These are phyloP conservation scores for Podarcis muralis DNA, from an alignment of 2,113 vertebrate species.

Conservation along the genomic window DNA sequence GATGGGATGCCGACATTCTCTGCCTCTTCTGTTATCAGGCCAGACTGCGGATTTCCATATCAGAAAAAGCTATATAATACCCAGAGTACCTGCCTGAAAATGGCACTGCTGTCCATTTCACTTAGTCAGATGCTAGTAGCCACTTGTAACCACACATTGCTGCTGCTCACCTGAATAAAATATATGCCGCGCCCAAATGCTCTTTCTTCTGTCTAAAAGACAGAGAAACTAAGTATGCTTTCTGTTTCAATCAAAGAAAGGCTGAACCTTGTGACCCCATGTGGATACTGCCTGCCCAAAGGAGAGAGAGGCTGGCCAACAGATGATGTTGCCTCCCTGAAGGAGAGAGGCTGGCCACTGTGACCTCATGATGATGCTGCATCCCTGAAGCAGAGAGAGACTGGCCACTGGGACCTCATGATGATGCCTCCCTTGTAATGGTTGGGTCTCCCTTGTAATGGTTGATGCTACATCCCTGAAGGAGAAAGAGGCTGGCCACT, in stretches of 20 bases:
- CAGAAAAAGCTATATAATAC: background rate
- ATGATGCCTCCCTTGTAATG: too few species aligned
- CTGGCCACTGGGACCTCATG: too few species aligned
- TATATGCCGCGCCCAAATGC: background rate
- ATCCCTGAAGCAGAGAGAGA: background rate
- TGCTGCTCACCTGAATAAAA: background rate
- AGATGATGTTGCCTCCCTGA: background rate
- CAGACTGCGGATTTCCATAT: background rate
- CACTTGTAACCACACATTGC: background rate
- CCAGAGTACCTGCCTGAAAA: background rate
- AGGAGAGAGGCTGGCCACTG: background rate
- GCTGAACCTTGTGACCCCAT: too few species aligned
- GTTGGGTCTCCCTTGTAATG: too few species aligned
- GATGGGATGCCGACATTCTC: background rate
- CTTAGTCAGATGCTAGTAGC: background rate
- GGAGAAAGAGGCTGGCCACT: too few species aligned
- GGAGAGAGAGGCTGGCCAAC: background rate
- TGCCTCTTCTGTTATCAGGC: background rate
- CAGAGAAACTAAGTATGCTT: background rate
- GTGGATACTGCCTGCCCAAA: background rate
- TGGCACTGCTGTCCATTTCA: background rate
- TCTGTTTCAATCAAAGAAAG: too few species aligned
- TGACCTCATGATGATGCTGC: background rate
- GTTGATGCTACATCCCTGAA: too few species aligned
- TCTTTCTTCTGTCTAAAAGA: background rate